Percentiles rank a stretch among this genome's conserved stretches.
These are phyloP conservation scores for Acropora tenuis DNA, from an alignment of 64 coral and sea anemone genomes.

Conservation along the genomic window DNA sequence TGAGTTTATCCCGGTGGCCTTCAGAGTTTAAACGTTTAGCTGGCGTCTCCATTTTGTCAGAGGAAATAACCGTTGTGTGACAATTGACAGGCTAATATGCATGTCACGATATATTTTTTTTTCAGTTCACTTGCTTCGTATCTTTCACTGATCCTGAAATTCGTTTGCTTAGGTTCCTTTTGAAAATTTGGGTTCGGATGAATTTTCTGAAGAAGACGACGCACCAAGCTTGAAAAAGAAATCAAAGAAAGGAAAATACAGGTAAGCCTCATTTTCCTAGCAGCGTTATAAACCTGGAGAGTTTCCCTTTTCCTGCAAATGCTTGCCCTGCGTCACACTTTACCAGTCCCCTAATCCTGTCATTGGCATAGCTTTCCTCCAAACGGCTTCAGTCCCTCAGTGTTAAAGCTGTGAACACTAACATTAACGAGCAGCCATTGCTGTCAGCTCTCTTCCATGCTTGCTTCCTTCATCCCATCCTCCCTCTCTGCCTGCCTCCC, in stretches of 20 bases:
- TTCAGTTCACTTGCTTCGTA: not conserved
- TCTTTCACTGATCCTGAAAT: not conserved
- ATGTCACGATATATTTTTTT: not conserved
- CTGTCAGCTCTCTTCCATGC: too few species aligned
- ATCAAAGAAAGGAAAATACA: constrained; percentile 28
- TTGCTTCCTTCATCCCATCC: too few species aligned
- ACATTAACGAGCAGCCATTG: too few species aligned
- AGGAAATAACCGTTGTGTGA: not conserved
- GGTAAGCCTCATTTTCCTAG: not conserved
- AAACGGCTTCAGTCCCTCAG: too few species aligned
- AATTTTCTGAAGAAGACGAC: constrained; percentile 55
- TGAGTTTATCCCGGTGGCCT: too few species aligned
- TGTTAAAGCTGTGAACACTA: too few species aligned
- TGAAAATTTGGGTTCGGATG: constrained; percentile 84
- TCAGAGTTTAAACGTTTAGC: too few species aligned
- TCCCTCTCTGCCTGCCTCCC: too few species aligned
- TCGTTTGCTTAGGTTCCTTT: constrained; percentile 40
- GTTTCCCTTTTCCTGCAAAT: not conserved
- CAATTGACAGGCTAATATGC: not conserved
- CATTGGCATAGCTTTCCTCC: too few species aligned
- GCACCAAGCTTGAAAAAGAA: constrained; percentile 36
- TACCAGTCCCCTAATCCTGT: too few species aligned
- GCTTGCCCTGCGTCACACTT: too few species aligned
- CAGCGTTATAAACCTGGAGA: not conserved
- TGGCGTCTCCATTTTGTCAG: too few species aligned